Percentiles rank a stretch among this genome's conserved stretches.
phyloP scores from a whole-genome alignment of 1,140 invertebrate genomes.

The Listronotus bonariensis region DNA sequence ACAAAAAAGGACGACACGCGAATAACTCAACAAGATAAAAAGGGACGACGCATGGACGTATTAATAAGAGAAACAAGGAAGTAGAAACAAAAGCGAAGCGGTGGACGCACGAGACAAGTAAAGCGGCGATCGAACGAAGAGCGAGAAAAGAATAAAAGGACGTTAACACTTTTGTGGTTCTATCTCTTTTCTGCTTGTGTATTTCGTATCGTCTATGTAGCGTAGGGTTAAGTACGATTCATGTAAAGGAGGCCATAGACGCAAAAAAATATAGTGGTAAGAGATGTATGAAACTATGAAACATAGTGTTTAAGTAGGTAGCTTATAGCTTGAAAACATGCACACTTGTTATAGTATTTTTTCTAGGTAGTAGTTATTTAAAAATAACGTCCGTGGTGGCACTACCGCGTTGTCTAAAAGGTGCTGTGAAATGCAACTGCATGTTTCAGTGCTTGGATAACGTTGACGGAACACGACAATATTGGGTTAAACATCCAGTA shows the following conservation, averaged over 20 bases:
- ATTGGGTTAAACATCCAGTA: no score
- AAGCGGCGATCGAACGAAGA: slow-evolving; percentile 20
- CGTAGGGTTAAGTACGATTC: slow-evolving; percentile 13
- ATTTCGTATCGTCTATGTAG: slow-evolving; percentile 1
- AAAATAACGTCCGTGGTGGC: no score
- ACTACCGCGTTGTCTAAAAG: no score
- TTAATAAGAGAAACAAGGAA: slow-evolving; percentile 32
- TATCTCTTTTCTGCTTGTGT: slow-evolving; percentile 4
- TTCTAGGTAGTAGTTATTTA: no score
- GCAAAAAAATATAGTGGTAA: no score
- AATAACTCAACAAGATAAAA: slow-evolving; percentile 11
- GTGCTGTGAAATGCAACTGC: no score
- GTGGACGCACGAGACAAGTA: slow-evolving; percentile 29
- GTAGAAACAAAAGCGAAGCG: slow-evolving; percentile 30
- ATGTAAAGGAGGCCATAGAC: slow-evolving; percentile 6
- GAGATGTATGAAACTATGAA: no score
- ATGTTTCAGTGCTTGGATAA: no score
- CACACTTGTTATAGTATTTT: no score
- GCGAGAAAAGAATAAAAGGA: slow-evolving; percentile 30
- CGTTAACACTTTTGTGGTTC: slow-evolving; percentile 18
- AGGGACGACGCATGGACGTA: slow-evolving; percentile 12
- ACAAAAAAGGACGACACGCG: slow-evolving; percentile 20
- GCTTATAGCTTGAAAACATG: no score
- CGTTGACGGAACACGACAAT: no score
- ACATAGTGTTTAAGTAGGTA: no score